Conservation (phyloP, 2,888 invertebrate species). For the Lymantria monacha region DNA sequence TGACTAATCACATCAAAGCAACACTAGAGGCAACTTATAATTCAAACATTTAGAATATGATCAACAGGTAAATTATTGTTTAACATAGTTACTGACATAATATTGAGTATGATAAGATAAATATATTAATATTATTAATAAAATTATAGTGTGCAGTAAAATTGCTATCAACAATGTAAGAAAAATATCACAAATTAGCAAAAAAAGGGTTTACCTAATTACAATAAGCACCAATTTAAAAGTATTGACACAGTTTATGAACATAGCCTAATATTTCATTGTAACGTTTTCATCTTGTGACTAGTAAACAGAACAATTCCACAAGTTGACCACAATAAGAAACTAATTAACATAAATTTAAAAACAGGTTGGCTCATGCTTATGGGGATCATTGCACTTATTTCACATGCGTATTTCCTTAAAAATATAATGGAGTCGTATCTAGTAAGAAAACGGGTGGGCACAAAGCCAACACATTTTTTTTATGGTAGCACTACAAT, state of each 20-base stretch:
- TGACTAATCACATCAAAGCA: too few relatives aligned
- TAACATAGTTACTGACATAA: too few relatives aligned
- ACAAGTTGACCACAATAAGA: slow-evolving; percentile 32
- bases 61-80: too few relatives aligned
- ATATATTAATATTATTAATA: too few relatives aligned
- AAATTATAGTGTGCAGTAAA: too few relatives aligned
- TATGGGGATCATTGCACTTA: slow-evolving; percentile 62
- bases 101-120: too few relatives aligned
- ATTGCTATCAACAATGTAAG: too few relatives aligned
- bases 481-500: slow-evolving; percentile 74
- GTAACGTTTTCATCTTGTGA: background rate
- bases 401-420: slow-evolving; percentile 63
- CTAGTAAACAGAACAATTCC: slow-evolving; percentile 2
- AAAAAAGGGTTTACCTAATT: too few relatives aligned
- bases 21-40: too few relatives aligned
- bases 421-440: slow-evolving; percentile 62
- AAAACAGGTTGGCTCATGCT: slow-evolving; percentile 62
- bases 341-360: slow-evolving; percentile 53
- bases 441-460: slow-evolving; percentile 76
- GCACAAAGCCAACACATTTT: slow-evolving; percentile 80
- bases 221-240: background rate
- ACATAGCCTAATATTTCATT: background rate
- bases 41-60: too few relatives aligned
- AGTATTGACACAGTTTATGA: background rate
- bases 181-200: too few relatives aligned